Evolutionary conservation across 1,140 invertebrate genomes (phyloP).

Genomic region (Platyura marginata): DNA sequence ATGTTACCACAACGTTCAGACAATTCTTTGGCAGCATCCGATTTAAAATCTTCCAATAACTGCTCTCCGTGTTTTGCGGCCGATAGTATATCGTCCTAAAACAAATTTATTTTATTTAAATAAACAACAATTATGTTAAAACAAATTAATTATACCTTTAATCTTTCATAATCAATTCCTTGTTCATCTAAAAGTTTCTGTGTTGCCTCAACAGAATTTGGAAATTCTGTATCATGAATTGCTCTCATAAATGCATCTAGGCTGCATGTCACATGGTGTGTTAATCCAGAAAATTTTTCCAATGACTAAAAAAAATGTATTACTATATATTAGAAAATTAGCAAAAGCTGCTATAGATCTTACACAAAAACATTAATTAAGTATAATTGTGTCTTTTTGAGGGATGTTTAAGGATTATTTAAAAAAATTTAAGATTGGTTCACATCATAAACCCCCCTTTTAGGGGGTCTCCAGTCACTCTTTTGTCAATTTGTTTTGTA

Average conservation of each 20-base stretch:
- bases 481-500: too few relatives aligned
- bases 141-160: slow-evolving; percentile 28
- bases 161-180: slow-evolving; percentile 39
- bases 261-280: slow-evolving; percentile 67
- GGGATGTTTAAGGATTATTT: too few relatives aligned
- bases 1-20: slow-evolving; percentile 67
- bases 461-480: too few relatives aligned
- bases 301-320: too few relatives aligned
- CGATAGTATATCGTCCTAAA: slow-evolving; percentile 52
- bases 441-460: too few relatives aligned
- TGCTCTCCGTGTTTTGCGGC: slow-evolving; percentile 71
- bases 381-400: too few relatives aligned
- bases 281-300: slow-evolving; percentile 83
- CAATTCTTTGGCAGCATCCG: slow-evolving; percentile 29
- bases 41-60: slow-evolving; percentile 48
- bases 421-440: too few relatives aligned
- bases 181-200: slow-evolving; percentile 47
- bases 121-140: neutral
- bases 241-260: slow-evolving; percentile 69
- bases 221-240: slow-evolving; percentile 63
- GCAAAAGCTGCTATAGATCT: too few relatives aligned
- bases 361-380: too few relatives aligned
- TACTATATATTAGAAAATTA: too few relatives aligned
- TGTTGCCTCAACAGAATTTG: slow-evolving; percentile 62
- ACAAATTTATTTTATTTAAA: neutral